Base-by-base conservation (phyloP, 2,888 invertebrate genomes). In the Tetranychus piercei region DNA sequence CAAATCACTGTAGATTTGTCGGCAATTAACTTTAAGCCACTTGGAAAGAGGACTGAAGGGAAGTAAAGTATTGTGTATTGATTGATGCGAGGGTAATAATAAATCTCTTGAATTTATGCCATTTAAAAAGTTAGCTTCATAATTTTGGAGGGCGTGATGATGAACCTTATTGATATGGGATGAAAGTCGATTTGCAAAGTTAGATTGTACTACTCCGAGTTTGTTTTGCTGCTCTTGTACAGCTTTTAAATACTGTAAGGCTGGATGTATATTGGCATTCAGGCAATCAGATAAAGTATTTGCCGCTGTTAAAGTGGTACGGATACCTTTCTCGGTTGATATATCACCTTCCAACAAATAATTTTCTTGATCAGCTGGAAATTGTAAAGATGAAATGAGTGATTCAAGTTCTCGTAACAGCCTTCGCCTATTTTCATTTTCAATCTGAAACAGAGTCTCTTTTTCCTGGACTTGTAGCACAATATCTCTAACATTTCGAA, bases 91-190 rank as follows among this genome's bases (percentile, higher is more conserved):
- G 0, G 91, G 90, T 78, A 94, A 84, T 45, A 87, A 86, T 74
- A 91, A 83, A 69, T 83, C 83, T 23, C 79, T 78, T 7, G 23
- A 20, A 44, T 64, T 64, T 18, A 73, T 78, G 64, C 72, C 66
- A 5, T 67, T n/a, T 20, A 78, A 76, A 74, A 78, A 77, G 1
- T 70, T 45, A 44, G 75, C 73, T 22, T 22, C 65, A 64, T 76
- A 76, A 34, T 75, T 34, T 76, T 80, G 80, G 79, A 86, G 94
- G 84, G 94, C 88, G 84, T 96, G 94, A 80, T 94, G 92, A 79
- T 97, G 93, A 74, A 93, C 86, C 84, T 96, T 95, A 82, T 94
- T 94, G 73, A 97, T 86, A 82, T 96, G 94, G 23, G 94, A 87
- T 76, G 90, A 89, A 74, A 96, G 87, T 71, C 89, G 88, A 75